These are phyloP conservation scores for Gadus macrocephalus DNA, from an alignment of 2,113 vertebrate genomes.

Conservation along the genomic window DNA sequence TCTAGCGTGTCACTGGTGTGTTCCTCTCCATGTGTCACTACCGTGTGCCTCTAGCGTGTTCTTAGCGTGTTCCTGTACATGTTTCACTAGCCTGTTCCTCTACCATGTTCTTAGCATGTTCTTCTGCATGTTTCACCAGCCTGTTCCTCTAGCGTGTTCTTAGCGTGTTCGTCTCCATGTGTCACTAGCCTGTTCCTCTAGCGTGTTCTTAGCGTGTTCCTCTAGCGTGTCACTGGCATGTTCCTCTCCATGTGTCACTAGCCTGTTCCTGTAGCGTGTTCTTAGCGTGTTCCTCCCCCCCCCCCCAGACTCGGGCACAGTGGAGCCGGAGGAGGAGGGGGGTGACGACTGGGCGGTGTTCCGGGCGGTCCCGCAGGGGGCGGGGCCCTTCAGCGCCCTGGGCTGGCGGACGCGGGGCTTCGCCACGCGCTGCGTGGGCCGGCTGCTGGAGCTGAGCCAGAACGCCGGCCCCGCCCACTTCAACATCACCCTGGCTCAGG, in stretches of 20 bases:
- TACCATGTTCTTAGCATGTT: too few relatives aligned
- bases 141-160: too few relatives aligned
- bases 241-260: not conserved
- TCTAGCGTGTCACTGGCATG: too few relatives aligned
- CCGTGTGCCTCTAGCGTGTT: too few relatives aligned
- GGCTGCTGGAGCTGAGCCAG: slow-evolving; percentile 79
- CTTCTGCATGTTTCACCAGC: too few relatives aligned
- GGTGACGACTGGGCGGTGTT: slow-evolving; percentile 77
- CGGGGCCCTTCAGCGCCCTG: slow-evolving; percentile 79
- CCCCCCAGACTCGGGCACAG: slow-evolving; percentile 41
- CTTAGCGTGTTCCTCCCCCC: not conserved
- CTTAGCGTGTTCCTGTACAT: too few relatives aligned
- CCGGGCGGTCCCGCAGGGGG: slow-evolving; percentile 66
- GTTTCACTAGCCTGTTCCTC: too few relatives aligned
- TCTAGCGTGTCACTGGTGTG: too few relatives aligned
- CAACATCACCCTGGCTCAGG: not conserved
- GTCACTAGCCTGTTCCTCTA: too few relatives aligned
- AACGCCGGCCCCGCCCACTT: not conserved
- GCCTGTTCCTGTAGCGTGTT: not conserved
- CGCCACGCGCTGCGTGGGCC: slow-evolving; percentile 85
- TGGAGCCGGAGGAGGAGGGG: slow-evolving; percentile 78
- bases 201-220: too few relatives aligned
- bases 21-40: too few relatives aligned
- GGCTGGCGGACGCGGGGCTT: slow-evolving; percentile 90
- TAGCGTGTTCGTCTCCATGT: too few relatives aligned